These are phyloP conservation scores for Cephalotes varians DNA, from an alignment of 2,888 invertebrate genomes.

Conservation along the genomic window DNA sequence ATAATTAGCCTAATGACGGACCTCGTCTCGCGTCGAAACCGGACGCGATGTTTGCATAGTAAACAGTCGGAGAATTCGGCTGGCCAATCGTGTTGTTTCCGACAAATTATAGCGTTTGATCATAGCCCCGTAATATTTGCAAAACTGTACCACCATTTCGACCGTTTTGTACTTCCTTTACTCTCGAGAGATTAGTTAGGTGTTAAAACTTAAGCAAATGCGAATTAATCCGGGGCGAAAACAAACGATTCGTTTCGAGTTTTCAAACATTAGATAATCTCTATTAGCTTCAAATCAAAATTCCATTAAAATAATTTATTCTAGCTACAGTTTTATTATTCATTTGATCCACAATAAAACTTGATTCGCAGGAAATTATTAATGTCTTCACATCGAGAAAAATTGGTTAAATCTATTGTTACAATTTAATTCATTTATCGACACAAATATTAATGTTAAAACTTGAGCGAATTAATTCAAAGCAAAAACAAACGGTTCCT, in stretches of 20 bases:
- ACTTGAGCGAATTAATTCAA: too few species aligned
- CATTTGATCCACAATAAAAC: neutral
- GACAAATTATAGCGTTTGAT: constrained; percentile 69
- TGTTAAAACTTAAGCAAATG: neutral
- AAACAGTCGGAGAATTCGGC: constrained; percentile 57
- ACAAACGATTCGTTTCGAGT: neutral
- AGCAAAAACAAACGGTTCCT: neutral
- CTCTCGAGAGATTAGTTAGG: neutral
- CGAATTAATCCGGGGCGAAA: neutral
- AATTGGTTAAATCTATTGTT: neutral
- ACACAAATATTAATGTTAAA: too few species aligned
- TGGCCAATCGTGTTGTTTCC: constrained; percentile 63
- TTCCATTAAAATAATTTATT: neutral
- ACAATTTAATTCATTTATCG: neutral
- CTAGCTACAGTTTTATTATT: neutral
- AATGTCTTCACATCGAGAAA: neutral
- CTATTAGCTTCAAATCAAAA: neutral
- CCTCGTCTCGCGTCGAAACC: constrained; percentile 23
- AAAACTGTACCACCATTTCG: neutral
- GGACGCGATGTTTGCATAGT: constrained; percentile 54
- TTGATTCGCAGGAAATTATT: neutral
- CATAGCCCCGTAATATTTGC: constrained; percentile 49
- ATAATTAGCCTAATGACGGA: constrained; percentile 69
- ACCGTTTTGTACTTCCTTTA: neutral
- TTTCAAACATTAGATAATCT: neutral